Conservation (phyloP, 2,888 invertebrate species). For the Himalopsyche tibetana region DNA sequence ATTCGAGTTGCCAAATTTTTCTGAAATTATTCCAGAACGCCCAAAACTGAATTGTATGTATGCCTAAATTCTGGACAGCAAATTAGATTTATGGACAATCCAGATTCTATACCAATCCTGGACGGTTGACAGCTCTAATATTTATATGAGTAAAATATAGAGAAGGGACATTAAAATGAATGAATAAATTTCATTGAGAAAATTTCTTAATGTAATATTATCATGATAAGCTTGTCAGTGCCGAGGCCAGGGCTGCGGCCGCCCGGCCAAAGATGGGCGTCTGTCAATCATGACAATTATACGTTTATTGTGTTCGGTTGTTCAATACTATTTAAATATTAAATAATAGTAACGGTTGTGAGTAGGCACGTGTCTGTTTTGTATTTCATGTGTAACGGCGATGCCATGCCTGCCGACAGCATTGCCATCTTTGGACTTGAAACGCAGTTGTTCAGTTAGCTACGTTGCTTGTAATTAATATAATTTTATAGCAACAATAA, state of each 20-base stretch:
- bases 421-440: not conserved
- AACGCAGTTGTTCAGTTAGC: not conserved
- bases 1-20: too few species aligned
- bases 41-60: too few species aligned
- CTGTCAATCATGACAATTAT: not conserved
- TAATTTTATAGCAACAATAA: not conserved
- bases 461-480: not conserved
- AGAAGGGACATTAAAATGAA: too few species aligned
- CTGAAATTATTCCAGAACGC: too few species aligned
- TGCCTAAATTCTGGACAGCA: too few species aligned
- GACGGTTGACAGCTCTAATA: too few species aligned
- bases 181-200: too few species aligned
- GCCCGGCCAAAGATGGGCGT: not conserved
- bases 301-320: not conserved
- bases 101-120: too few species aligned
- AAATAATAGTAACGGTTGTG: constrained; percentile 19
- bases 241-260: not conserved
- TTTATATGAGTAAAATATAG: too few species aligned
- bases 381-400: not conserved
- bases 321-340: not conserved
- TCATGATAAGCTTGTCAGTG: too few species aligned
- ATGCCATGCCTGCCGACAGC: not conserved
- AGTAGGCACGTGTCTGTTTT: not conserved
- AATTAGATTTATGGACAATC: too few species aligned
- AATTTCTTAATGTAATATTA: too few species aligned